Base-by-base conservation (phyloP, 1,140 invertebrate species). In the Panagrolaimus sp. region DNA sequence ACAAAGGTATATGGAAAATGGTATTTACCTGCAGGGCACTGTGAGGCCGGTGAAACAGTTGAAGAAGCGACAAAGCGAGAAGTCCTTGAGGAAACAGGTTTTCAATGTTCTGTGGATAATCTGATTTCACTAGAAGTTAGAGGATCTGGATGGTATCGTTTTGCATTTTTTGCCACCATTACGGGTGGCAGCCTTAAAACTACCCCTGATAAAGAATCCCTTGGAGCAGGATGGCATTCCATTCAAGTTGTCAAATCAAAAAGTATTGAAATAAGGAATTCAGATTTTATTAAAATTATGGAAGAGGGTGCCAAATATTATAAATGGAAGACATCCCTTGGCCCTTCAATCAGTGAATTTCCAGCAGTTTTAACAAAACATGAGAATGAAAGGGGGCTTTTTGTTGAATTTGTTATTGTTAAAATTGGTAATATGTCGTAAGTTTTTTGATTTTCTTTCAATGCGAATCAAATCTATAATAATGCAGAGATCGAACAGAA, bases 61-160 rank as follows among this genome's bases (percentile, higher is more conserved):
- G 84, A 88, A 82, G 89, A 93, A 75, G 93, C 92, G 20, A 89
- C 90, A 5, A 89, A 88, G 74, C 86, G 94, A 77, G 95, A 98
- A 86, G 91, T 97, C n/a, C 83, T 90, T 5, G 94, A 98, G 84
- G 94, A 98, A 86, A 96, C 94, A 16, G 94, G 95, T 0, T 84
- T 97, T 23, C 85, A 89, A 71, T 90, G 92, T 83, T 87, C 90
- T 73, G 90, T 92, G 11, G 90, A 88, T 20, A 91, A 92, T 11
- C 83, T 98, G 23, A 82, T 97, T 25, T 88, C 89, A 74, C 88
- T 96, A 0, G 92, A 97, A 85, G 89, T 89, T 74, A 38, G 31
- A 7, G 31, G 84, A 5, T 90, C 85, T 16, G 84, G 89, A 53
- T 96, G 93, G 93, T 91, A 92, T 82, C 86, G 93, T 72, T 96